Base-by-base conservation (phyloP, 2,113 vertebrate species). In the Acrocephalus kingi region DNA sequence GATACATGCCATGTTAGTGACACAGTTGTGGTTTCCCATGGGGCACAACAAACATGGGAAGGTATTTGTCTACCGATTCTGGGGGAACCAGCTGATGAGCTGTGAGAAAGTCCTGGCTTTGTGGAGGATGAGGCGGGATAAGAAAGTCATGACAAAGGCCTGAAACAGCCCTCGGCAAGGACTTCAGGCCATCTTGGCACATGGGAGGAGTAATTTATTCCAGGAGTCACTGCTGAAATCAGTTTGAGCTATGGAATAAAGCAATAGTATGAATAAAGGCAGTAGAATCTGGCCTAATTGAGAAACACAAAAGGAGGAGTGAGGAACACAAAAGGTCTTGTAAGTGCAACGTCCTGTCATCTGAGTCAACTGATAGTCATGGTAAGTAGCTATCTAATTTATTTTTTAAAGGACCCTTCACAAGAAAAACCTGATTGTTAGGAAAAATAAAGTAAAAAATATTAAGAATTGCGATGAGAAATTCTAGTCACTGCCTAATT, bases 311-410 rank as follows among this genome's bases (percentile, higher is more conserved):
- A 75, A 94, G 41, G 75, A 87, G 41, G 49, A 71, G 31, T 54
- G 58, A 95, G 88, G 58, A 89, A 73, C 74, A 58, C 2, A 0
- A 78, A 87, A 93, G 69, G 45, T 87, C 80, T 86, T 84, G 35
- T 79, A 64, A 78, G 49, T 58, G 58, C 69, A 63, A 4, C 69
- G 80, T 92, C 64, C 83, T 87, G 80, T 61, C 79, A 55, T 86
- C 54, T 87, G 92, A 87, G 83, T 90, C 66, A 92, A 87, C 76
- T 87, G 92, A 89, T 92, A 87, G 80, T 69, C 80, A 75, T 84
- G 56, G 48, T 93, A 92, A 88, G 73, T 72, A 90, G 76, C 79
- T 72, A 43, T 89, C 74, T 90, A 61, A 55, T 82, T 87, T 68
- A 77, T 68, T 67, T 80, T 79, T 71, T 72, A 23, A 72, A 81